Conservation (phyloP, 2,888 invertebrate species). For the Pyrochroa serraticornis region DNA sequence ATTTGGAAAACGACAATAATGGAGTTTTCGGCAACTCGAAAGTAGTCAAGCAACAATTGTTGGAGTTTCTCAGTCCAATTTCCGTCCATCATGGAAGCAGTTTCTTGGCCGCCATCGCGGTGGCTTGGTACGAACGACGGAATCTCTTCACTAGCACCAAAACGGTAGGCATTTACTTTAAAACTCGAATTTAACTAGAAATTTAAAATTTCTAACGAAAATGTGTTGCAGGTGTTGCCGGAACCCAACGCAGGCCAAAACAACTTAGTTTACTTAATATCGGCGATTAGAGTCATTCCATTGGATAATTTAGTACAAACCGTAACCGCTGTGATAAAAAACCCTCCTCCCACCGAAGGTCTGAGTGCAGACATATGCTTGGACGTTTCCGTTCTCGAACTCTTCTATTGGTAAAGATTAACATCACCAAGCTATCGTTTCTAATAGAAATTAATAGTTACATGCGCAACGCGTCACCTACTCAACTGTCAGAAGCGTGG, state of each 20-base stretch:
- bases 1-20: conserved; percentile 58
- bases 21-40: conserved; percentile 67
- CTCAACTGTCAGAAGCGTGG: conserved; percentile 81
- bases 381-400: conserved; percentile 82
- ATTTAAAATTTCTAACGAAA: too few relatives aligned
- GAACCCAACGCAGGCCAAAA: conserved; percentile 73
- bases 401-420: conserved; percentile 71
- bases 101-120: conserved; percentile 81
- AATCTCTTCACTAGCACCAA: conserved; percentile 59
- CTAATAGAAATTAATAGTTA: conserved; percentile 55
- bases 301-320: conserved; percentile 84
- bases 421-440: neutral
- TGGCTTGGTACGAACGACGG: conserved; percentile 82
- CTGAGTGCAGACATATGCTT: conserved; percentile 66
- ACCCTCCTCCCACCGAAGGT: conserved; percentile 70
- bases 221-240: conserved; percentile 61
- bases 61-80: conserved; percentile 84
- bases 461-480: conserved; percentile 70
- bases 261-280: conserved; percentile 78
- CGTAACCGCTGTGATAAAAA: conserved; percentile 80
- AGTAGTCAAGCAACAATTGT: conserved; percentile 76
- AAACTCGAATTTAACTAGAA: neutral
- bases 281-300: conserved; percentile 82
- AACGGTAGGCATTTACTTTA: conserved; percentile 49
- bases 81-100: conserved; percentile 81